These are phyloP conservation scores for Buceros bicornis DNA, from an alignment of 2,797 vertebrate species.

Conservation along the genomic window DNA sequence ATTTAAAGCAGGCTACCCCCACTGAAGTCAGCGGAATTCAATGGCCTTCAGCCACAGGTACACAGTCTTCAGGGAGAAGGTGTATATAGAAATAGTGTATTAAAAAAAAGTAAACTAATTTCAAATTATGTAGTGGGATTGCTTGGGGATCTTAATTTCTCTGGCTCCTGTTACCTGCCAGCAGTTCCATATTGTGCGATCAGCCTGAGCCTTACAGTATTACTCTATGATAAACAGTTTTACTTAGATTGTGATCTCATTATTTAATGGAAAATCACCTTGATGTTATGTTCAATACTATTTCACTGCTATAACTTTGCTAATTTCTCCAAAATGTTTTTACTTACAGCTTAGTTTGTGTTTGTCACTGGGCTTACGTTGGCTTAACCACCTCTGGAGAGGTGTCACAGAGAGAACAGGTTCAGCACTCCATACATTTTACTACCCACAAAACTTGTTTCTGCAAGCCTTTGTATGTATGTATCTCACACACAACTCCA, in stretches of 20 bases:
- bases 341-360: not conserved
- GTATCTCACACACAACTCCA: not conserved
- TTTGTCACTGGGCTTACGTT: not conserved
- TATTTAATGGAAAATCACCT: not conserved
- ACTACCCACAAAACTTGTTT: not conserved
- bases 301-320: not conserved
- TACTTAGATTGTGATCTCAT: not conserved
- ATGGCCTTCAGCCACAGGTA: not conserved
- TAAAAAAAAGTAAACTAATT: not conserved
- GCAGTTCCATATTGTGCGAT: not conserved
- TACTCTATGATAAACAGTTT: not conserved
- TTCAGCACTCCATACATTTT: not conserved
- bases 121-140: not conserved
- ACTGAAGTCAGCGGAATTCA: not conserved
- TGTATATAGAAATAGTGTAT: accelerated
- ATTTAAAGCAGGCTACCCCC: not conserved
- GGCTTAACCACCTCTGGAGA: not conserved
- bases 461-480: not conserved
- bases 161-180: not conserved
- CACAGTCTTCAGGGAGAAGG: not conserved
- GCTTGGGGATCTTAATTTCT: not conserved
- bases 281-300: not conserved
- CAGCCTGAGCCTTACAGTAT: not conserved
- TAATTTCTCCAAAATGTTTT: not conserved
- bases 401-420: not conserved